These are phyloP conservation scores for Trachurus trachurus DNA, from an alignment of 2,797 vertebrate species.

Conservation along the genomic window DNA sequence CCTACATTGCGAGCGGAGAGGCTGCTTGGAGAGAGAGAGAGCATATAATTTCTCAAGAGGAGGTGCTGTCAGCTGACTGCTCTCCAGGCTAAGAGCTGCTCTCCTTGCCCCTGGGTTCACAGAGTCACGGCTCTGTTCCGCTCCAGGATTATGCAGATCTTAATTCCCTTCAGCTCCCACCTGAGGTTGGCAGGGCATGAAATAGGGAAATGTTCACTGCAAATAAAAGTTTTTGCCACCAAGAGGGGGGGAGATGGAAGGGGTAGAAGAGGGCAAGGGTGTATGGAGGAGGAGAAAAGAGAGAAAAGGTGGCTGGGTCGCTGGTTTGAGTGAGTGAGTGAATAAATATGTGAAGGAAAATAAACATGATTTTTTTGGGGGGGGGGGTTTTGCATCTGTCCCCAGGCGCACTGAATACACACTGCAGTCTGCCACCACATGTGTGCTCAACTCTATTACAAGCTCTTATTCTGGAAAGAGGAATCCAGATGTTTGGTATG, in stretches of 20 bases:
- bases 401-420: conserved; percentile 23
- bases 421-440: neutral
- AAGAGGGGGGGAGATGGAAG: conserved; percentile 21
- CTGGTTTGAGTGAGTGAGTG: conserved; percentile 15
- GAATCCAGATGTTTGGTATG: neutral
- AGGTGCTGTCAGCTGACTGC: conserved; percentile 70
- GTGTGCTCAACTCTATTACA: neutral
- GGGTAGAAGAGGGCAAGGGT: neutral
- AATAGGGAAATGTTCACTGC: conserved; percentile 79
- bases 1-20: conserved; percentile 25
- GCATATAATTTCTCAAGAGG: conserved; percentile 73
- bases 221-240: conserved; percentile 76
- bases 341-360: conserved; percentile 4
- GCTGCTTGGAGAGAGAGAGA: conserved; percentile 36
- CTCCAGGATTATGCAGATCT: conserved; percentile 83
- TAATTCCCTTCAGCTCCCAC: conserved; percentile 80
- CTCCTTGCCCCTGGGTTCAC: conserved; percentile 68
- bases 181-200: conserved; percentile 85
- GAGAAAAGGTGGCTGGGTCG: conserved; percentile 6
- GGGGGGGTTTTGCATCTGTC: conserved; percentile 15
- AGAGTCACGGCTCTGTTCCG: conserved; percentile 67
- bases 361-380: neutral
- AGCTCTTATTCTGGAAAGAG: neutral
- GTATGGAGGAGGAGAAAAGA: neutral
- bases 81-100: conserved; percentile 69